Evolutionary conservation across 2,797 vertebrate species (phyloP).

Genomic region (Clarias platycephalus): DNA sequence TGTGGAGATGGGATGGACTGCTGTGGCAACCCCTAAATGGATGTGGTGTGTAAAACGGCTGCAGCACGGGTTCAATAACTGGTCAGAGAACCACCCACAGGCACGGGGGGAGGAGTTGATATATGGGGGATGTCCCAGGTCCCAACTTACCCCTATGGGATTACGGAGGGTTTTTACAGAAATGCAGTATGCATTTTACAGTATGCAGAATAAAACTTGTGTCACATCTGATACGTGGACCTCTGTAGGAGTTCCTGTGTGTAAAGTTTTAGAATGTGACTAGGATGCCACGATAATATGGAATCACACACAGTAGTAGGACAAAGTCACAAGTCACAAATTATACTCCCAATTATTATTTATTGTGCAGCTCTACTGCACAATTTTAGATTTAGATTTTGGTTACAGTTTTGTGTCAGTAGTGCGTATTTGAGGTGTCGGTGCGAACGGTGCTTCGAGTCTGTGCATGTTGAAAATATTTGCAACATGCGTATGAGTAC

Average conservation of each 20-base stretch:
- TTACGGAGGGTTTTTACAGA: too few relatives aligned
- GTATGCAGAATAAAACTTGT: too few relatives aligned
- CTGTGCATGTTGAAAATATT: conserved; percentile 18
- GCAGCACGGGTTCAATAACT: too few relatives aligned
- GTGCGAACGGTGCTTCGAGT: background rate
- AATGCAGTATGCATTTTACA: too few relatives aligned
- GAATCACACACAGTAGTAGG: background rate
- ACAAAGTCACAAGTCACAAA: background rate
- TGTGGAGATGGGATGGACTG: too few relatives aligned
- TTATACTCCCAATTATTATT: background rate
- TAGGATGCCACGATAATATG: background rate
- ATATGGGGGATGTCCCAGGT: too few relatives aligned
- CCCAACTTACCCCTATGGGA: too few relatives aligned
- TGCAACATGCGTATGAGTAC: background rate
- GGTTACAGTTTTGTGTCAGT: background rate
- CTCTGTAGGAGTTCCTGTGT: background rate
- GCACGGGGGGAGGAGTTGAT: too few relatives aligned
- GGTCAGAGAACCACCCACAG: too few relatives aligned
- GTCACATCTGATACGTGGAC: too few relatives aligned
- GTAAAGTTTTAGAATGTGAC: background rate
- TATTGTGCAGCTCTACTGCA: background rate
- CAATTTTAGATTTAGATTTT: background rate
- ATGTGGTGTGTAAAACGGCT: too few relatives aligned
- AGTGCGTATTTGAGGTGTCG: background rate
- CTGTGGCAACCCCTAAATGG: too few relatives aligned